Conservation (phyloP, 2,113 vertebrate genomes). For the Megaceryle maxima region DNA sequence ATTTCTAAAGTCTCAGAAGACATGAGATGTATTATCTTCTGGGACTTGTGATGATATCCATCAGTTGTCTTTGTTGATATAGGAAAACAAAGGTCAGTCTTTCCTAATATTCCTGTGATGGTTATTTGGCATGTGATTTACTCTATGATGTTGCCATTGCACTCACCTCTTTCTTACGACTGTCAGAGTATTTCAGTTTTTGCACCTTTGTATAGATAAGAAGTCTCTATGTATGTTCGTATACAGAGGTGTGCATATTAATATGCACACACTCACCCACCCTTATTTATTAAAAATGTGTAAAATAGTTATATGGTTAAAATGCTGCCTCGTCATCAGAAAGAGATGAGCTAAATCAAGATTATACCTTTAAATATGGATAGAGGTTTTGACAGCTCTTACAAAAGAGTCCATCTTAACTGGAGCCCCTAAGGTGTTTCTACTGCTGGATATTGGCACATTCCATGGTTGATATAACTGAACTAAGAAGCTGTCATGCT, state of each 20-base stretch:
- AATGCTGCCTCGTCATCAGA: background rate
- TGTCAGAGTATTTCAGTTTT: background rate
- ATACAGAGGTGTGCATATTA: background rate
- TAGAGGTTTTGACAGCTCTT: background rate
- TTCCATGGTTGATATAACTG: background rate
- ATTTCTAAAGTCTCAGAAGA: background rate
- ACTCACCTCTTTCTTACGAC: background rate
- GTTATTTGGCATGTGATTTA: background rate
- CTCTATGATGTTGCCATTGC: background rate
- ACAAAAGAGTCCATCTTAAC: background rate
- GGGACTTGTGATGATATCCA: background rate
- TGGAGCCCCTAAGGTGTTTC: background rate
- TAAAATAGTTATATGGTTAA: background rate
- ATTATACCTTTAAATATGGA: background rate
- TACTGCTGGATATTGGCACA: background rate
- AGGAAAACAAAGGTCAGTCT: background rate
- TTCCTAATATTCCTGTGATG: background rate
- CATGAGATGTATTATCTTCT: background rate
- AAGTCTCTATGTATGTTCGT: background rate
- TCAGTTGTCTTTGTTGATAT: background rate
- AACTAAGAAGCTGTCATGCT: background rate
- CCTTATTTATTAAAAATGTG: background rate
- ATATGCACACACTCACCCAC: background rate
- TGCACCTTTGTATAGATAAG: fast-evolving
- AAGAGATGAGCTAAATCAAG: background rate